Evolutionary conservation across 1,140 invertebrate genomes (phyloP).

Genomic region (Drosophila equinoxialis): DNA sequence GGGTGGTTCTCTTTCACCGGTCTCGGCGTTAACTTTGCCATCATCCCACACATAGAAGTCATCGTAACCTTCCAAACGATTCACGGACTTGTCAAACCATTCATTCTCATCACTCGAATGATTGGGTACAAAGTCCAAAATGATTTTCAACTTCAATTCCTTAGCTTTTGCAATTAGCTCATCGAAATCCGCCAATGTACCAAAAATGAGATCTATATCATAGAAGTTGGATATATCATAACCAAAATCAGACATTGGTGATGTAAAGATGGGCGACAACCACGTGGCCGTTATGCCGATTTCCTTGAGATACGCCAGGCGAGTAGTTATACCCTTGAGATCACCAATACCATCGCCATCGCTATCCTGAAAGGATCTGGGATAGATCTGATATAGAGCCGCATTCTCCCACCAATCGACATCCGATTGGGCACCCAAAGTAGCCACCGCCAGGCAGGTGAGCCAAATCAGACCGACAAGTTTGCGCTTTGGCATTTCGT

Average conservation of each 20-base stretch:
- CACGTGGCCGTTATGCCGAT: slow-evolving; percentile 86
- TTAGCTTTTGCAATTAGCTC: slow-evolving; percentile 86
- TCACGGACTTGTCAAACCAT: slow-evolving; percentile 88
- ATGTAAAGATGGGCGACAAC: slow-evolving; percentile 89
- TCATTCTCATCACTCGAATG: slow-evolving; percentile 88
- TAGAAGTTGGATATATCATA: slow-evolving; percentile 89
- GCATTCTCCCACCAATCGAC: slow-evolving; percentile 90
- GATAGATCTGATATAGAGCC: slow-evolving; percentile 91
- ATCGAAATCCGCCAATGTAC: slow-evolving; percentile 89
- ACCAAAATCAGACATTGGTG: slow-evolving; percentile 87
- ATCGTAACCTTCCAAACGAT: slow-evolving; percentile 84
- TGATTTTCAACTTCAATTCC: slow-evolving; percentile 64
- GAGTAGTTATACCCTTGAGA: slow-evolving; percentile 85
- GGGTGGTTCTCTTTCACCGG: slow-evolving; percentile 83
- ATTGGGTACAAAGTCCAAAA: slow-evolving; percentile 86
- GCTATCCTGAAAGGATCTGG: slow-evolving; percentile 90
- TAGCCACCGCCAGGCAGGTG: slow-evolving; percentile 7
- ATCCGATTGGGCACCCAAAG: slow-evolving; percentile 18
- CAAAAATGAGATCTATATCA: slow-evolving; percentile 88
- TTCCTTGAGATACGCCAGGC: slow-evolving; percentile 84
- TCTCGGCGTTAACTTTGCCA: slow-evolving; percentile 77
- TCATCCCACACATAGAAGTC: slow-evolving; percentile 90
- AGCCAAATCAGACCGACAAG: slow-evolving; percentile 46
- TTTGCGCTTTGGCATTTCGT: slow-evolving; percentile 65
- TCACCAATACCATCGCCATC: slow-evolving; percentile 91